A percentile compares a stretch with the other conserved stretches of the same genome.
These are phyloP conservation scores for Penaeus japonicus DNA, from an alignment of 1,140 invertebrate genomes.

Conservation along the genomic window DNA sequence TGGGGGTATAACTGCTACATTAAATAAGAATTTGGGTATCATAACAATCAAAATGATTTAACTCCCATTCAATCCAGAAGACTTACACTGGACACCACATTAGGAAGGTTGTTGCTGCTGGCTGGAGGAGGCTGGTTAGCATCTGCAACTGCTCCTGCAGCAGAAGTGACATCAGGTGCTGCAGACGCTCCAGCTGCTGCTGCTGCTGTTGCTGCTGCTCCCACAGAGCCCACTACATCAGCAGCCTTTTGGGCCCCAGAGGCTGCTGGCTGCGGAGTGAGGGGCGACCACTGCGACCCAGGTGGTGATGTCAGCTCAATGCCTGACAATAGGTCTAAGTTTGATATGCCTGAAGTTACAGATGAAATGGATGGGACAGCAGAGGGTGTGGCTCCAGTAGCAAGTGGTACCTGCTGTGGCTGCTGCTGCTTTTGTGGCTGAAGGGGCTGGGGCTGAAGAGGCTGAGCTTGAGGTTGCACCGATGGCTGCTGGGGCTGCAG, in stretches of 20 bases:
- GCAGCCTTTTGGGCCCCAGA: background rate
- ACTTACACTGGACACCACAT: constrained; percentile 55
- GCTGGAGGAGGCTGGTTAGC: constrained; percentile 16
- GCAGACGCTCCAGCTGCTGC: constrained; percentile 7
- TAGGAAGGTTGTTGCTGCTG: constrained; percentile 33
- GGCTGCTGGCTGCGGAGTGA: constrained; percentile 67
- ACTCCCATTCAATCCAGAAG: constrained; percentile 36
- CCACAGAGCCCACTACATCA: background rate
- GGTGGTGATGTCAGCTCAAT: constrained; percentile 72
- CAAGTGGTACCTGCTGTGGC: constrained; percentile 16
- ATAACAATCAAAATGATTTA: background rate
- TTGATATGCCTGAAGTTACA: constrained; percentile 64
- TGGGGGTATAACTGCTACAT: background rate
- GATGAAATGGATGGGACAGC: constrained; percentile 16
- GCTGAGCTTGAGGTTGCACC: constrained; percentile 22
- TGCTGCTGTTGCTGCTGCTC: constrained; percentile 9
- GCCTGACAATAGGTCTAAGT: constrained; percentile 79
- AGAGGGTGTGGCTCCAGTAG: constrained; percentile 39
- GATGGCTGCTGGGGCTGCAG: constrained; percentile 38
- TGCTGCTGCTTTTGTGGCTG: constrained; percentile 12
- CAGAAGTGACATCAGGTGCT: constrained; percentile 40
- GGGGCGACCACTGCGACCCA: constrained; percentile 74
- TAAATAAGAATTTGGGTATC: background rate
- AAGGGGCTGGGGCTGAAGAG: constrained; percentile 44
- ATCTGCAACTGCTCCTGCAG: constrained; percentile 14